Conservation (phyloP, 1,140 invertebrate genomes). For the Tetramorium parvispinum region DNA sequence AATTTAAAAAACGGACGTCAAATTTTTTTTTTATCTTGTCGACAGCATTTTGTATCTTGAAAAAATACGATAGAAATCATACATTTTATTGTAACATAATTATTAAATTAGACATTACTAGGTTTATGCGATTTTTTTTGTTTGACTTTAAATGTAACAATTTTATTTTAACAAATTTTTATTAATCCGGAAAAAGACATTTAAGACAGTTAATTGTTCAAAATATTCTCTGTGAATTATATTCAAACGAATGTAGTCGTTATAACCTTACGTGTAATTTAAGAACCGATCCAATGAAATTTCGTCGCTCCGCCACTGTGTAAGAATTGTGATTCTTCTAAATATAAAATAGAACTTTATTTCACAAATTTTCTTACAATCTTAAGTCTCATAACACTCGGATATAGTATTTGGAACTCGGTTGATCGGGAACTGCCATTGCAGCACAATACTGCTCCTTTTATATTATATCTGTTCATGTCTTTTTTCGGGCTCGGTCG, state of each 20-base stretch:
- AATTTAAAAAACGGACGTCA: not conserved
- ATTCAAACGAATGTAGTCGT: not conserved
- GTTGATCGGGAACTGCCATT: too few relatives aligned
- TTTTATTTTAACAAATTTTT: not conserved
- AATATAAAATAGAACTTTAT: too few relatives aligned
- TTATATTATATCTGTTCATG: too few relatives aligned
- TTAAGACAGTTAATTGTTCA: not conserved
- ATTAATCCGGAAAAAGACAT: not conserved
- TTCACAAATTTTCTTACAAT: too few relatives aligned
- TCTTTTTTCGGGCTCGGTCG: too few relatives aligned
- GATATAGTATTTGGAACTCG: too few relatives aligned
- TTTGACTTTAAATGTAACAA: not conserved
- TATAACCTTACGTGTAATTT: not conserved
- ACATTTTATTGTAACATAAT: not conserved
- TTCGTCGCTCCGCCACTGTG: not conserved
- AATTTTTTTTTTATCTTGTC: not conserved
- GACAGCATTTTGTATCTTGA: not conserved
- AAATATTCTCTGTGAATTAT: not conserved
- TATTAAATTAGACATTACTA: not conserved
- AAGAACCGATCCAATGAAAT: slow-evolving; percentile 3
- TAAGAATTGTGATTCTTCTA: too few relatives aligned
- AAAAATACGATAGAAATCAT: not conserved
- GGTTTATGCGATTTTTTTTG: not conserved
- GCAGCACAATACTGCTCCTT: too few relatives aligned
- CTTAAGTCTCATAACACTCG: too few relatives aligned